phyloP scores from a whole-genome alignment of 1,140 invertebrate genomes.

The Apis dorsata region DNA sequence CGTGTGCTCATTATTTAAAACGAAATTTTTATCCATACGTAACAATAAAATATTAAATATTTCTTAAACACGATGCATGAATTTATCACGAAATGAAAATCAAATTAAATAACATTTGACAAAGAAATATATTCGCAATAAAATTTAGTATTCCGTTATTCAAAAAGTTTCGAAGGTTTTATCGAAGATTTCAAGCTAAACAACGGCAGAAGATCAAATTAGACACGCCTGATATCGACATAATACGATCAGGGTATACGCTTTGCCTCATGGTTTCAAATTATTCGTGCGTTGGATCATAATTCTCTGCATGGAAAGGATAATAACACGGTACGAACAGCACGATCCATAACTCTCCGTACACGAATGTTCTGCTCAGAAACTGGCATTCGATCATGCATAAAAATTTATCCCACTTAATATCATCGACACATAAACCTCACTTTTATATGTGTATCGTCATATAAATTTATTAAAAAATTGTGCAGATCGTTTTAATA shows the following conservation, averaged over 20 bases:
- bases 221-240: neutral
- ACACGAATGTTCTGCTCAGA: neutral
- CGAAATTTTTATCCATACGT: neutral
- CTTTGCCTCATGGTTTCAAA: conserved; percentile 11
- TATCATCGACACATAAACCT: neutral
- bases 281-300: conserved; percentile 31
- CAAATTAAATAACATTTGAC: too few species aligned
- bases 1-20: neutral
- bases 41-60: neutral
- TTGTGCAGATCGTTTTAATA: too few species aligned
- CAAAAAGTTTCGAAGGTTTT: neutral
- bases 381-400: neutral
- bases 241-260: conserved; percentile 16
- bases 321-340: conserved; percentile 26
- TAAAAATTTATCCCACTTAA: conserved; percentile 8
- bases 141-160: neutral
- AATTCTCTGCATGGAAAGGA: conserved; percentile 35
- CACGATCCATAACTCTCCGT: neutral
- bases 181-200: neutral
- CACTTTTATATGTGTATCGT: neutral
- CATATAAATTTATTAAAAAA: too few species aligned
- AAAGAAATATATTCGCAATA: neutral
- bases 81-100: neutral
- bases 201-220: conserved; percentile 8
- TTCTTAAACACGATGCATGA: neutral